Evolutionary conservation across 2,113 vertebrate species (phyloP).

Genomic region (Lamprotornis superbus): DNA sequence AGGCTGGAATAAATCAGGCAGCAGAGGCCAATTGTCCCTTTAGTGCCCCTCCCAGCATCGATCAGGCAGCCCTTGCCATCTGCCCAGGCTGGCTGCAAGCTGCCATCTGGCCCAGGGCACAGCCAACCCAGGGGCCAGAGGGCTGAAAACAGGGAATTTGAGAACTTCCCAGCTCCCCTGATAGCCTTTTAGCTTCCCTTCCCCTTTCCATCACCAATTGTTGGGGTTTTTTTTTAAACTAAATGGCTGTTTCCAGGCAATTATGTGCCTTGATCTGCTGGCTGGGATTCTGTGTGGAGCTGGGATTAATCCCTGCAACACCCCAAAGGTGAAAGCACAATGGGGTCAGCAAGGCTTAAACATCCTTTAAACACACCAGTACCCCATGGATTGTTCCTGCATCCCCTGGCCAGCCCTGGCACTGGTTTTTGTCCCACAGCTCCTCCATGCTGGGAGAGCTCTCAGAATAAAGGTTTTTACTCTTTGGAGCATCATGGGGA

Average conservation of each 20-base stretch:
- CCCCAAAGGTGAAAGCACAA: neutral
- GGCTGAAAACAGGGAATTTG: neutral
- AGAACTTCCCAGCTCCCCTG: slow-evolving; percentile 19
- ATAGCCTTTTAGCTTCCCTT: neutral
- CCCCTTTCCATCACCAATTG: neutral
- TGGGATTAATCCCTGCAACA: neutral
- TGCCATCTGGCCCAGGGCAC: slow-evolving; percentile 49
- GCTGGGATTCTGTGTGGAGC: neutral
- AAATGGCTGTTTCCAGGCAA: neutral
- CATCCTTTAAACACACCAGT: neutral
- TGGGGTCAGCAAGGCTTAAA: neutral
- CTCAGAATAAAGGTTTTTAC: neutral
- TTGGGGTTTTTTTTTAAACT: neutral
- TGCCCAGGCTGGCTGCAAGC: neutral
- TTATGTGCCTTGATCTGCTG: neutral
- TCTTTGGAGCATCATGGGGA: neutral
- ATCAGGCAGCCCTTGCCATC: slow-evolving; percentile 41
- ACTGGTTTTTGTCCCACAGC: neutral
- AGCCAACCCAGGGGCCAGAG: neutral
- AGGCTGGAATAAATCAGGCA: neutral
- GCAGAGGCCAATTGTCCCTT: neutral
- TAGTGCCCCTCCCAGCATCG: neutral
- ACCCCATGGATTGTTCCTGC: neutral
- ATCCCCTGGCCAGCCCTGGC: neutral
- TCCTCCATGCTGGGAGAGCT: fast-evolving